Conservation (phyloP, 2,113 vertebrate species). For the Dicentrarchus labrax region DNA sequence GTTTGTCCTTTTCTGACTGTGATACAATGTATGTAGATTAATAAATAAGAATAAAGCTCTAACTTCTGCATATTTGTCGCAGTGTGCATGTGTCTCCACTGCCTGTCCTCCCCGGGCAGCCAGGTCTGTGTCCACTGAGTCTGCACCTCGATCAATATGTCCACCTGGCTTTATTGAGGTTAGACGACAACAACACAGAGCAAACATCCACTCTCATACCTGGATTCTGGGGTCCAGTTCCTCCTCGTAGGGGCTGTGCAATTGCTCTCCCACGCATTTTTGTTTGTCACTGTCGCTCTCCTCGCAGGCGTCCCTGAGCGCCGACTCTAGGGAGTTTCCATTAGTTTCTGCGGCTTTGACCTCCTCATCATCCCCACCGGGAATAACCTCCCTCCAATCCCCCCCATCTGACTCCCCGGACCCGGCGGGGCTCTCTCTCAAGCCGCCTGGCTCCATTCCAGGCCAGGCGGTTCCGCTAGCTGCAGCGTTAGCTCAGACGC, state of each 20-base stretch:
- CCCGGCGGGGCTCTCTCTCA: conserved; percentile 84
- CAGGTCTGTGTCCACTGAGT: too few species aligned
- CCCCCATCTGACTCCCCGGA: conserved; percentile 81
- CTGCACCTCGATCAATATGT: too few species aligned
- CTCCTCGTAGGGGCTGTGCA: conserved; percentile 81
- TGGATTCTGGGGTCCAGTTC: conserved; percentile 87
- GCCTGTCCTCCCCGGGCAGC: too few species aligned
- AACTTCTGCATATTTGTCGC: too few species aligned
- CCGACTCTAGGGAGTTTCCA: conserved; percentile 24
- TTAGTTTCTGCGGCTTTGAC: conserved; percentile 58
- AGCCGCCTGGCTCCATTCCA: conserved; percentile 80
- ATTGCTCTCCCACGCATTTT: conserved; percentile 59
- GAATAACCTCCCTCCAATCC: conserved; percentile 82
- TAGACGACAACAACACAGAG: not conserved
- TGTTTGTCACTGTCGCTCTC: conserved; percentile 43
- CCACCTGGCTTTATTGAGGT: not conserved
- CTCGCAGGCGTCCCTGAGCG: conserved; percentile 53
- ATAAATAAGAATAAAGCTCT: too few species aligned
- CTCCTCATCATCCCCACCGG: conserved; percentile 64
- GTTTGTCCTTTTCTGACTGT: too few species aligned
- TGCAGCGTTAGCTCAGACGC: conserved; percentile 17
- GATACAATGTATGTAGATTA: too few species aligned
- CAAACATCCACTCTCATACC: conserved; percentile 60
- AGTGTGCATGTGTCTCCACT: too few species aligned
- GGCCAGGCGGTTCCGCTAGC: conserved; percentile 27